Percentiles rank a stretch among this genome's conserved stretches.
Conservation (phyloP, 1,140 invertebrate genomes). For the Vollenhovia emeryi region DNA sequence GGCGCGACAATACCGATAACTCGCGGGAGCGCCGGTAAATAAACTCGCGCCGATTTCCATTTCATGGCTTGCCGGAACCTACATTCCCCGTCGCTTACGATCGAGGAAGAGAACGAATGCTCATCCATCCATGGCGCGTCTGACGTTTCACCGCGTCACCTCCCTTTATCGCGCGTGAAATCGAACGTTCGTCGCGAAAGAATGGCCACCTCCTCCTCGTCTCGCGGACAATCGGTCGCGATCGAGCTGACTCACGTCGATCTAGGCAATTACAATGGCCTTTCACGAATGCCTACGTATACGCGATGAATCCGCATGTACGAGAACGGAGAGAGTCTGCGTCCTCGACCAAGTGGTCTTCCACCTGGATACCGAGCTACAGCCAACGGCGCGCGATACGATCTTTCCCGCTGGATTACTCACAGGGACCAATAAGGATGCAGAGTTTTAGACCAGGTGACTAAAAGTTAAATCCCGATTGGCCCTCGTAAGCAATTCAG, state of each 20-base stretch:
- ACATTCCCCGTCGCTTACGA: constrained; percentile 7
- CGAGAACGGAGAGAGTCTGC: neutral
- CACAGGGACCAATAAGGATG: too few relatives aligned
- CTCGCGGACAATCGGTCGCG: constrained; percentile 38
- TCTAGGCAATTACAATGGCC: constrained; percentile 69
- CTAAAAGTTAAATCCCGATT: too few relatives aligned
- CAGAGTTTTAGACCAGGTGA: too few relatives aligned
- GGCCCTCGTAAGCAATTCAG: too few relatives aligned
- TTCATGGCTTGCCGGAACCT: constrained; percentile 4
- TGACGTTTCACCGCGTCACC: constrained; percentile 8
- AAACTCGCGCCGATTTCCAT: neutral
- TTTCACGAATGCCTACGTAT: constrained; percentile 26
- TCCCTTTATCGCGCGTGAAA: constrained; percentile 38
- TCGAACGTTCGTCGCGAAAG: neutral
- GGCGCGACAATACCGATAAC: neutral
- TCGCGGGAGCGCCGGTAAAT: neutral
- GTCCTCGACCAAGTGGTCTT: neutral
- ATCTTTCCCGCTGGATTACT: too few relatives aligned
- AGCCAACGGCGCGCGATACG: too few relatives aligned
- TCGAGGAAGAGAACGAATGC: constrained; percentile 5
- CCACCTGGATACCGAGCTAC: too few relatives aligned
- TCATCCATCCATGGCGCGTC: neutral
- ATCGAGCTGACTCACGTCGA: constrained; percentile 68
- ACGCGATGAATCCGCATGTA: neutral
- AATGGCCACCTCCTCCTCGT: neutral